These are phyloP conservation scores for Aurelia aurita DNA, from an alignment of 30 jellyfish, hydroid and myxozoan species.

Conservation along the genomic window DNA sequence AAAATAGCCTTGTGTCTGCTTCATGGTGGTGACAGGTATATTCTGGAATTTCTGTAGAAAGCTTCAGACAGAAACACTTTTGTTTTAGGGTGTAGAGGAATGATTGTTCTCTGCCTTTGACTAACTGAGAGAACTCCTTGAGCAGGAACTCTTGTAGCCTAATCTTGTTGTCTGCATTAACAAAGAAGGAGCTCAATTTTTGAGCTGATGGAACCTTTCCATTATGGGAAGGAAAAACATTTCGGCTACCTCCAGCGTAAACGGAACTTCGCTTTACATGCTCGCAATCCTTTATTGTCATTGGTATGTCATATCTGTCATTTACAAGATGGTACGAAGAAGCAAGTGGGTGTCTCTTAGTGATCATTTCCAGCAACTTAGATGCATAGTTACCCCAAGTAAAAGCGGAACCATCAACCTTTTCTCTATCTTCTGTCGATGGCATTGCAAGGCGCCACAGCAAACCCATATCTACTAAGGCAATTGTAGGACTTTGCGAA, in stretches of 20 bases:
- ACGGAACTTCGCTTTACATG: too few species aligned
- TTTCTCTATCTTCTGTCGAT: constrained; percentile 39
- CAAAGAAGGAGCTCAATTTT: too few species aligned
- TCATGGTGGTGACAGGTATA: constrained; percentile 8
- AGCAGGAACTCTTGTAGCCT: too few species aligned
- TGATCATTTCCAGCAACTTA: constrained; percentile 15
- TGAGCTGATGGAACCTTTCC: too few species aligned
- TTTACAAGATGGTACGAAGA: constrained; percentile 20
- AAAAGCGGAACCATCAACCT: constrained; percentile 26
- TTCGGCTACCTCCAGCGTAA: too few species aligned
- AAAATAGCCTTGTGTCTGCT: too few species aligned
- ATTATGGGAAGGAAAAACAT: too few species aligned
- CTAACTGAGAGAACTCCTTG: too few species aligned
- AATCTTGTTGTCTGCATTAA: too few species aligned
- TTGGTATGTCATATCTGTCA: neutral
- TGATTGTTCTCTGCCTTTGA: neutral
- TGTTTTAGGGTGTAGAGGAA: constrained; percentile 18
- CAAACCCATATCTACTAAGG: constrained; percentile 52
- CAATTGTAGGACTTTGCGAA: constrained; percentile 35
- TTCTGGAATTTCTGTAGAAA: constrained; percentile 21
- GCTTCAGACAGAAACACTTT: constrained; percentile 25
- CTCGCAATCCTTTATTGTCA: too few species aligned
- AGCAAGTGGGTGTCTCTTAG: constrained; percentile 1
- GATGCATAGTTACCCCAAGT: constrained; percentile 59
- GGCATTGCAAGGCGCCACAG: constrained; percentile 51